A percentile compares a stretch with the other conserved stretches of the same genome.
phyloP scores from a whole-genome alignment of 2,113 vertebrate species.

The Emydura subglobosa region DNA sequence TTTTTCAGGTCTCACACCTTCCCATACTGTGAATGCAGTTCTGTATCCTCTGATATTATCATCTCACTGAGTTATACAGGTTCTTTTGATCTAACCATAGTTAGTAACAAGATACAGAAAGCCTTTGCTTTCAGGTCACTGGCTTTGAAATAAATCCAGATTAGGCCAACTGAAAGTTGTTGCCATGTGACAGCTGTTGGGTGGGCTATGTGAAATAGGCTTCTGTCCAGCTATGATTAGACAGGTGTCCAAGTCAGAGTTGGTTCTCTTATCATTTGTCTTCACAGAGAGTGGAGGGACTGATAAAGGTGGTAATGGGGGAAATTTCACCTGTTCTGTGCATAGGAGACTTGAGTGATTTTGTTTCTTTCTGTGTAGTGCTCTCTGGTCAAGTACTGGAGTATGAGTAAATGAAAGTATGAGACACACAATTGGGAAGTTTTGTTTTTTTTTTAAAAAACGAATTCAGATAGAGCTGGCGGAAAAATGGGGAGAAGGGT shows the following conservation, averaged over 20 bases:
- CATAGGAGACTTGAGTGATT: not conserved
- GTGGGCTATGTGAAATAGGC: not conserved
- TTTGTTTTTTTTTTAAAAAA: not conserved
- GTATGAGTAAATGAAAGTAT: not conserved
- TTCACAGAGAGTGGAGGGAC: not conserved
- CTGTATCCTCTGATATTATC: not conserved
- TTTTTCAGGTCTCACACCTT: not conserved
- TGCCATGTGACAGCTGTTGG: not conserved
- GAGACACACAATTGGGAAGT: not conserved
- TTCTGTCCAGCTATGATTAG: not conserved
- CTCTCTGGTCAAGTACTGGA: not conserved
- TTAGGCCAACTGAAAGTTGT: not conserved
- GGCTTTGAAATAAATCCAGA: not conserved
- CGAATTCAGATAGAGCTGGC: not conserved
- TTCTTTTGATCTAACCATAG: not conserved
- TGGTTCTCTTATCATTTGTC: not conserved
- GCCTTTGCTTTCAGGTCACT: not conserved
- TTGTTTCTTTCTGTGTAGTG: fast-evolving
- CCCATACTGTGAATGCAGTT: not conserved
- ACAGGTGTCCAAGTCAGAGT: not conserved
- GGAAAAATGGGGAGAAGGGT: not conserved
- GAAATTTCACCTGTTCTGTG: not conserved
- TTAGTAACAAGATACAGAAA: not conserved
- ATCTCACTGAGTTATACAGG: not conserved
- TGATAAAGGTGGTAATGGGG: not conserved